A percentile compares a stretch with the other conserved stretches of the same genome.
Conservation (phyloP, 2,797 vertebrate genomes). For the Pristis pectinata region DNA sequence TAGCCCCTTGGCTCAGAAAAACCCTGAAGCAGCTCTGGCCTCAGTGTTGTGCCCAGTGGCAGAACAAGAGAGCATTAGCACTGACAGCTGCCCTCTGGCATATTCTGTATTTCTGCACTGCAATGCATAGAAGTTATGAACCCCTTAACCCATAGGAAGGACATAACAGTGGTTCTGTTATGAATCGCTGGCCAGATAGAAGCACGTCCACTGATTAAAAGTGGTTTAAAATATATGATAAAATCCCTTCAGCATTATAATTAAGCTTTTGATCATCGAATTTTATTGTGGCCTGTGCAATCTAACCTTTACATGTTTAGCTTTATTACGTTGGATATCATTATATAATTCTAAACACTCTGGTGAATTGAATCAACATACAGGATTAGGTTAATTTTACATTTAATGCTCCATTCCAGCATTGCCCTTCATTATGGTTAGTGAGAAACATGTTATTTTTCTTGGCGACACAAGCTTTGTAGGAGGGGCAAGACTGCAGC, state of each 20-base stretch:
- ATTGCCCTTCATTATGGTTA: constrained; percentile 45
- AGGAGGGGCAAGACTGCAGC: constrained; percentile 43
- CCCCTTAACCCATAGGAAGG: too few species aligned
- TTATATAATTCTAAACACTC: not conserved
- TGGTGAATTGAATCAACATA: not conserved
- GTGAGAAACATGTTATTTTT: constrained; percentile 53
- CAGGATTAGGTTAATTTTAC: not conserved
- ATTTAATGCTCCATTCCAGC: not conserved
- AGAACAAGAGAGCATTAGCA: too few species aligned
- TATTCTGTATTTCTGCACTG: too few species aligned
- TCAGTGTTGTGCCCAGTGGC: too few species aligned
- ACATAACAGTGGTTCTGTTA: too few species aligned
- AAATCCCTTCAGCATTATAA: not conserved
- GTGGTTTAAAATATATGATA: not conserved
- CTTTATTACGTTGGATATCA: not conserved
- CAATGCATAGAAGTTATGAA: too few species aligned
- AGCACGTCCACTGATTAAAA: not conserved
- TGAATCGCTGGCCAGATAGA: too few species aligned
- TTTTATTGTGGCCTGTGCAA: not conserved
- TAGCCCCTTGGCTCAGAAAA: too few species aligned
- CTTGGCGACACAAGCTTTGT: constrained; percentile 44
- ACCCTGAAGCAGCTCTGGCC: too few species aligned
- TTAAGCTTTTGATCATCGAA: not conserved
- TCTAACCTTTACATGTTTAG: not conserved
- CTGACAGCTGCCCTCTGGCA: too few species aligned